Percentiles rank a stretch among this genome's conserved stretches.
These are phyloP conservation scores for Diaphora mendica DNA, from an alignment of 2,888 invertebrate species.

Conservation along the genomic window DNA sequence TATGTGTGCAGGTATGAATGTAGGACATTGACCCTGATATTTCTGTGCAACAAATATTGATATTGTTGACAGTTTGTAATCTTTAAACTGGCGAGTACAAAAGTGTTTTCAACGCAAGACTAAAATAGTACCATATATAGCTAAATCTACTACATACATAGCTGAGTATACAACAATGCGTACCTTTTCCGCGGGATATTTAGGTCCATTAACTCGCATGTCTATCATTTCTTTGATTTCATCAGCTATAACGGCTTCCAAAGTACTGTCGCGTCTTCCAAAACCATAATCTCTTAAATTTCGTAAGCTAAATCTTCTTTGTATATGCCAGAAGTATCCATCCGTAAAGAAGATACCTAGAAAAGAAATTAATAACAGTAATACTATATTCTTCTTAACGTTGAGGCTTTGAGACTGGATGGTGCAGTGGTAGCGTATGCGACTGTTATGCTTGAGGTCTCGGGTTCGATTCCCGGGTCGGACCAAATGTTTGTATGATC, in stretches of 20 bases:
- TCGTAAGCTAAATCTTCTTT: constrained; percentile 88
- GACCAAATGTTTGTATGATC: no score
- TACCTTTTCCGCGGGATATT: constrained; percentile 72
- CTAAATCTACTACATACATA: no score
- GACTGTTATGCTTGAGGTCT: no score
- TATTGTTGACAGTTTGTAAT: not conserved
- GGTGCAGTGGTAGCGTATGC: not conserved
- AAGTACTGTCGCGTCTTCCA: constrained; percentile 85
- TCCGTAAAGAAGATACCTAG: constrained; percentile 90
- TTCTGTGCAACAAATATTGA: not conserved
- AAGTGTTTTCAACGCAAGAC: no score
- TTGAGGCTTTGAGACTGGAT: not conserved
- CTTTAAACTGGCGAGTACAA: no score
- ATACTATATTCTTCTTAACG: not conserved
- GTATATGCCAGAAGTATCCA: constrained; percentile 88
- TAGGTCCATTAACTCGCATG: constrained; percentile 70
- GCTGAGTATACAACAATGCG: not conserved
- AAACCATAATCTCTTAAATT: constrained; percentile 90
- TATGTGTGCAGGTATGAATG: not conserved
- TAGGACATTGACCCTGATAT: not conserved
- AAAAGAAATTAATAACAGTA: not conserved
- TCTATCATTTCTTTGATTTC: constrained; percentile 79
- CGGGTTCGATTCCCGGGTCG: no score
- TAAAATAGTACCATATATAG: no score
- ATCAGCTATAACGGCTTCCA: constrained; percentile 78